These are phyloP conservation scores for Chymomyza procnemis DNA, from an alignment of 2,888 invertebrate genomes.

Conservation along the genomic window DNA sequence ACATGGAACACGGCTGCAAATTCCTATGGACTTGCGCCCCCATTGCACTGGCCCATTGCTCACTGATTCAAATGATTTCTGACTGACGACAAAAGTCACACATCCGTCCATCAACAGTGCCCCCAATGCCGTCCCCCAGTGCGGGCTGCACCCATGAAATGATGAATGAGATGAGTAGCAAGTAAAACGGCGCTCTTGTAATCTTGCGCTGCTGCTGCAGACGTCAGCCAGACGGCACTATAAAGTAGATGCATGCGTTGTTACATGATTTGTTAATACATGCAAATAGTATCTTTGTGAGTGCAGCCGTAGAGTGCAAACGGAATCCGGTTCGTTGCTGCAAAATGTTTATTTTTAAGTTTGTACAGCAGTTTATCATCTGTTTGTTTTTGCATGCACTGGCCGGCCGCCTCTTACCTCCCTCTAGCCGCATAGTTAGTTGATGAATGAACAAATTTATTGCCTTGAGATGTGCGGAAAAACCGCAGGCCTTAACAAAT, in stretches of 20 bases:
- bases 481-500: conserved; percentile 7
- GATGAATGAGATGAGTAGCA: conserved; percentile 51
- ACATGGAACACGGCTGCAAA: conserved; percentile 29
- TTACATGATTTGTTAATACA: conserved; percentile 72
- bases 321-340: conserved; percentile 57
- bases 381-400: conserved; percentile 46
- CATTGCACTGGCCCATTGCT: neutral
- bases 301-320: conserved; percentile 24
- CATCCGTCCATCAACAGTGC: conserved; percentile 64
- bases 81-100: conserved; percentile 55
- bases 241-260: conserved; percentile 34
- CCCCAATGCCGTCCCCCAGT: conserved; percentile 24
- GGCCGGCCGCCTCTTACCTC: too few species aligned
- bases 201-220: conserved; percentile 38
- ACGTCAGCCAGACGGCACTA: conserved; percentile 59
- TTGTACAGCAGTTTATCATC: conserved; percentile 63
- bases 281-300: conserved; percentile 1
- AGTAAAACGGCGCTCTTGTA: conserved; percentile 17
- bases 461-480: conserved; percentile 53
- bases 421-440: conserved; percentile 27
- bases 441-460: conserved; percentile 51
- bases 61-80: conserved; percentile 3
- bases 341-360: conserved; percentile 61
- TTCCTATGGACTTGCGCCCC: conserved; percentile 14
- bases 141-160: conserved; percentile 33